Percentiles rank a stretch among this genome's conserved stretches.
Evolutionary conservation across 2,113 vertebrate species (phyloP).

Genomic region (Ardeotis arabs): DNA sequence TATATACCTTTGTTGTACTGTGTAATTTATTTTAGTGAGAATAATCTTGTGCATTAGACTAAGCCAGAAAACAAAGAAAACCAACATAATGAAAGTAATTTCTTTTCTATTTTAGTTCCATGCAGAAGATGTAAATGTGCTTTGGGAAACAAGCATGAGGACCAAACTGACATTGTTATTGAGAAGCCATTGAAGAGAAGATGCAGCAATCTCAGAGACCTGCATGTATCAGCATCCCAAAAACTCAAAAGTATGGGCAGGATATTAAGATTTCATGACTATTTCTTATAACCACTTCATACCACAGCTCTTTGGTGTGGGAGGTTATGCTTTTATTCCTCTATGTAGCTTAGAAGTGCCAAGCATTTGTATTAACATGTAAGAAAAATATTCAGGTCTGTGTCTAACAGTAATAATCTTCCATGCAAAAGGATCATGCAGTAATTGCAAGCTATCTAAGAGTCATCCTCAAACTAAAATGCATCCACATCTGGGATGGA

Average conservation of each 20-base stretch:
- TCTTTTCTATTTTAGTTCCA: constrained; percentile 14
- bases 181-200: background rate
- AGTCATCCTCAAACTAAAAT: background rate
- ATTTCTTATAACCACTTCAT: background rate
- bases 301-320: background rate
- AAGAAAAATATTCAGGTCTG: background rate
- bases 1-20: background rate
- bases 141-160: background rate
- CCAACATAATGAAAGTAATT: constrained; percentile 6
- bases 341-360: background rate
- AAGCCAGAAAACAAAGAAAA: constrained; percentile 44
- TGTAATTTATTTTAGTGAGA: background rate
- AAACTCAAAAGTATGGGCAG: background rate
- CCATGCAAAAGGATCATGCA: constrained; percentile 5
- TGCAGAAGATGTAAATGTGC: background rate
- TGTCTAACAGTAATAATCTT: background rate
- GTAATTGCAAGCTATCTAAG: background rate
- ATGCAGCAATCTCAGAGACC: background rate
- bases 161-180: background rate
- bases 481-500: background rate
- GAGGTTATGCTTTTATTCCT: background rate
- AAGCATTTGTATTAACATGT: background rate
- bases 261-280: background rate
- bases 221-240: background rate
- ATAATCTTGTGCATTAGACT: constrained; percentile 2